phyloP scores from a whole-genome alignment of 1,140 invertebrate species.

The Trialeurodes vaporariorum region DNA sequence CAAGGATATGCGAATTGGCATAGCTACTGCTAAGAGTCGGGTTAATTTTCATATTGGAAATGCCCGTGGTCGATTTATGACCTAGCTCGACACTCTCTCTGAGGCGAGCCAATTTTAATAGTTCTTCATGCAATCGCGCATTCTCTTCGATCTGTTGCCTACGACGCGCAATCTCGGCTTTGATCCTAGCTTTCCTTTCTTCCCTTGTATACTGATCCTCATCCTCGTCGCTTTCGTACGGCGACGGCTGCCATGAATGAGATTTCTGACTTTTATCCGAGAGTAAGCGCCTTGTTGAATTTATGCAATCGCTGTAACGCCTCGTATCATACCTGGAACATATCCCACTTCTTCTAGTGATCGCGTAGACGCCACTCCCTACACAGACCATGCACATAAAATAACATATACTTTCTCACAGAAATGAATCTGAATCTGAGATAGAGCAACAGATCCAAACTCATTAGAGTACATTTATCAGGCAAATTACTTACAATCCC shows the following conservation, averaged over 20 bases:
- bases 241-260: conserved; percentile 46
- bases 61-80: conserved; percentile 13
- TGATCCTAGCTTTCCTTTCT: conserved; percentile 47
- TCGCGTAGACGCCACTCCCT: background rate
- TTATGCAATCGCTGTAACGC: conserved; percentile 34
- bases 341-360: conserved; percentile 11
- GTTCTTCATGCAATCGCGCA: conserved; percentile 43
- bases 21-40: conserved; percentile 22
- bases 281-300: conserved; percentile 29
- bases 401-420: conserved; percentile 1
- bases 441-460: background rate
- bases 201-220: conserved; percentile 39
- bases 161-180: conserved; percentile 49
- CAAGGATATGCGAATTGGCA: conserved; percentile 36
- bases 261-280: conserved; percentile 35
- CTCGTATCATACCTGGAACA: conserved; percentile 28
- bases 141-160: conserved; percentile 50
- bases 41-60: conserved; percentile 2
- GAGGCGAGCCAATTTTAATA: conserved; percentile 40
- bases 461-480: background rate
- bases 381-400: background rate
- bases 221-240: conserved; percentile 40
- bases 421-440: background rate
- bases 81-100: conserved; percentile 36
- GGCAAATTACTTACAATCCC: background rate